Conservation (phyloP, 1,140 invertebrate species). For the Grapholita molesta region DNA sequence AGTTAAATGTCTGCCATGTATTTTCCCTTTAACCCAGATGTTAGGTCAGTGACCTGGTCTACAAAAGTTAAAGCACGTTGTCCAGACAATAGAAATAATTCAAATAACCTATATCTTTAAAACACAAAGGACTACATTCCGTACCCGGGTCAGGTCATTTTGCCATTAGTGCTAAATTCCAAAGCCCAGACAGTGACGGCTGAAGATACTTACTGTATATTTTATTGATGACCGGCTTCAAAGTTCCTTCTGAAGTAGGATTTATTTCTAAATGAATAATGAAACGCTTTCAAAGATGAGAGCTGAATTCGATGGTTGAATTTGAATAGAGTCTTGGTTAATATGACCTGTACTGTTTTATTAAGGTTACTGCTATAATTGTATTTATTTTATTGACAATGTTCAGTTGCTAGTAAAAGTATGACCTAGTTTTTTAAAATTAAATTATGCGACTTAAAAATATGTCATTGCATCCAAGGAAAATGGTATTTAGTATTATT, state of each 20-base stretch:
- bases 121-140: neutral
- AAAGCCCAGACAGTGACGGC: neutral
- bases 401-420: too few species aligned
- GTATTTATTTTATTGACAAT: neutral
- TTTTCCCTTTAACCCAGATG: too few species aligned
- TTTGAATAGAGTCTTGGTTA: conserved; percentile 14
- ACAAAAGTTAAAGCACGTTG: too few species aligned
- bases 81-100: too few species aligned
- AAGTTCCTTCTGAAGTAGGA: neutral
- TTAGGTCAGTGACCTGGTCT: too few species aligned
- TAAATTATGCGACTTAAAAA: too few species aligned
- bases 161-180: neutral
- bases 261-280: conserved; percentile 12
- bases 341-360: conserved; percentile 8
- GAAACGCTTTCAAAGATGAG: conserved; percentile 10
- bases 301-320: conserved; percentile 1
- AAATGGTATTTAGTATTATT: too few species aligned
- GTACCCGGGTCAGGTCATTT: neutral
- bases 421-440: too few species aligned
- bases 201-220: neutral
- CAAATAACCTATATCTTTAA: neutral
- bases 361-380: neutral
- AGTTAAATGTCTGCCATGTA: too few species aligned
- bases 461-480: too few species aligned
- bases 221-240: neutral